A percentile compares a stretch with the other conserved stretches of the same genome.
Evolutionary conservation across 2,888 invertebrate genomes (phyloP).

Genomic region (Metalampra italica): DNA sequence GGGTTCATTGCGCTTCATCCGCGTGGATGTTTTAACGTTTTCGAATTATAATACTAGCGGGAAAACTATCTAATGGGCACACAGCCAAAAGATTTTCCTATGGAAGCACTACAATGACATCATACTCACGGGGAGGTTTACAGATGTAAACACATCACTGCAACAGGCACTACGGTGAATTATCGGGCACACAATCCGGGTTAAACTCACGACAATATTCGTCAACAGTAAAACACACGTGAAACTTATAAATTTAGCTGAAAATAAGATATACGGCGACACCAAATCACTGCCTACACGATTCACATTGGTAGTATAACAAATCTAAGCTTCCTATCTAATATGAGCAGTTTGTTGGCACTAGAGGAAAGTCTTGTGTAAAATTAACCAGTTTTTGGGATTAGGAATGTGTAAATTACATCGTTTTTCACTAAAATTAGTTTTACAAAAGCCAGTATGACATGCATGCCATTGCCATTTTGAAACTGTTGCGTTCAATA

Average conservation of each 20-base stretch:
- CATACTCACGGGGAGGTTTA: constrained; percentile 72
- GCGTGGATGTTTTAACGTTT: constrained; percentile 58
- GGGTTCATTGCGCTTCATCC: constrained; percentile 56
- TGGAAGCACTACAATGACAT: constrained; percentile 71
- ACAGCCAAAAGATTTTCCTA: constrained; percentile 75
- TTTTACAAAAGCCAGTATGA: constrained; percentile 61
- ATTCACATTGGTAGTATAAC: constrained; percentile 37
- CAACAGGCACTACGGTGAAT: constrained; percentile 40
- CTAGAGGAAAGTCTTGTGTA: constrained; percentile 23
- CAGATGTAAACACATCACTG: constrained; percentile 75
- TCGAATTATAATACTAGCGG: constrained; percentile 57
- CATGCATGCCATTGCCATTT: constrained; percentile 72
- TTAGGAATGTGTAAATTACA: constrained; percentile 35
- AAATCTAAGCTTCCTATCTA: constrained; percentile 28
- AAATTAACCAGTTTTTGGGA: constrained; percentile 23
- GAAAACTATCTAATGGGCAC: constrained; percentile 76
- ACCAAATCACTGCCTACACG: constrained; percentile 66
- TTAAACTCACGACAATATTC: constrained; percentile 28
- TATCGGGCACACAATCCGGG: constrained; percentile 29
- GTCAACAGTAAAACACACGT: constrained; percentile 30
- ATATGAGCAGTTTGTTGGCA: constrained; percentile 39
- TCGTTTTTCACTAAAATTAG: constrained; percentile 49
- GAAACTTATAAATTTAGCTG: constrained; percentile 39
- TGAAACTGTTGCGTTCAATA: constrained; percentile 59
- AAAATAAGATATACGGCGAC: constrained; percentile 53